A percentile compares a stretch with the other conserved stretches of the same genome.
Evolutionary conservation across 2,888 invertebrate species (phyloP).

Genomic region (Cephalotes varians): DNA sequence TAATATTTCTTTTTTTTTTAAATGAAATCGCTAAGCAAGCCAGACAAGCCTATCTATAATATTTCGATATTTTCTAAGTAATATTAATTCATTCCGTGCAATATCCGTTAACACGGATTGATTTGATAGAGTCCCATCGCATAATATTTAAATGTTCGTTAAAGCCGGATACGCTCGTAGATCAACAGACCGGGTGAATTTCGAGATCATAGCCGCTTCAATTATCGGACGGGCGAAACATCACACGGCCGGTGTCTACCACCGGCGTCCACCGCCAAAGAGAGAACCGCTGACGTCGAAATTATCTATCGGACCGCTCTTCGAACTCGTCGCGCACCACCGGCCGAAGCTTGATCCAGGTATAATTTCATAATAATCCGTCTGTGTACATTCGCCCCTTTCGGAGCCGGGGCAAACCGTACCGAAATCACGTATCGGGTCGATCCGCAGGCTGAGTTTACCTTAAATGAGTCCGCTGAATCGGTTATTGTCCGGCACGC

Average conservation of each 20-base stretch:
- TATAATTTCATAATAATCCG: constrained; percentile 82
- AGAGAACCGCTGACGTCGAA: constrained; percentile 37
- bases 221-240: constrained; percentile 51
- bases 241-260: constrained; percentile 29
- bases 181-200: constrained; percentile 20
- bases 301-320: constrained; percentile 43
- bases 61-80: constrained; percentile 19
- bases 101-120: constrained; percentile 22
- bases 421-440: constrained; percentile 76
- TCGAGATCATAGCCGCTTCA: constrained; percentile 33
- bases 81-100: constrained; percentile 8
- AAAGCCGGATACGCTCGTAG: background rate
- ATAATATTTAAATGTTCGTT: constrained; percentile 46
- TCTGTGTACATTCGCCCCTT: constrained; percentile 72
- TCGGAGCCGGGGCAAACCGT: constrained; percentile 67
- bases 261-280: constrained; percentile 16
- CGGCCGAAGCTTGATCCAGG: constrained; percentile 69
- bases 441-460: constrained; percentile 74
- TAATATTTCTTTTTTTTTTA: background rate
- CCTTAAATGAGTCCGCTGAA: constrained; percentile 75
- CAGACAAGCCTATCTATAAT: background rate
- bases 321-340: constrained; percentile 50
- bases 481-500: constrained; percentile 61
- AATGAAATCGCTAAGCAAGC: background rate
- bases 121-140: constrained; percentile 12